Conservation (phyloP, 2,888 invertebrate genomes). For the Gryllus longicercus region DNA sequence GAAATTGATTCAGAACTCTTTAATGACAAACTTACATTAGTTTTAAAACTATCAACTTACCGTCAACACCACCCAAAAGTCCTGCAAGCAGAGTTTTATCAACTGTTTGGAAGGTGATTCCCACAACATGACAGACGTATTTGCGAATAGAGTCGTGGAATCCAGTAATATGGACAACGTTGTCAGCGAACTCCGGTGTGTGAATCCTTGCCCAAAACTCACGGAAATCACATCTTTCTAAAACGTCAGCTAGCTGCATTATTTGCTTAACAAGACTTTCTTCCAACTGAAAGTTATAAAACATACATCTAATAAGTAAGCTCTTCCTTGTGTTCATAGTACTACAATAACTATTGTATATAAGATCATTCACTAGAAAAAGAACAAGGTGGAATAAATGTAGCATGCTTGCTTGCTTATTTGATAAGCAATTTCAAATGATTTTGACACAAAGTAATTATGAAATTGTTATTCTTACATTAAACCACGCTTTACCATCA, state of each 20-base stretch:
- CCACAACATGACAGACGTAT: conserved; percentile 95
- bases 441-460: no score
- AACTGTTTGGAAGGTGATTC: conserved; percentile 94
- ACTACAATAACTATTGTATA: no score
- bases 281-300: conserved; percentile 57
- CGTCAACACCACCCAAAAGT: conserved; percentile 85
- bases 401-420: no score
- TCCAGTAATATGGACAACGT: conserved; percentile 76
- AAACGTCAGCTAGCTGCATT: conserved; percentile 80
- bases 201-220: conserved; percentile 82
- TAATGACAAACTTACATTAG: no score
- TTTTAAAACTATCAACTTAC: conserved; percentile 49
- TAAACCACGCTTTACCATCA: no score
- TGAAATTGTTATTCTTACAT: no score
- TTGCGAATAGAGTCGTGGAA: conserved; percentile 94
- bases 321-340: no score
- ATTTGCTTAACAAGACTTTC: conserved; percentile 85
- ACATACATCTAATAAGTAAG: no score
- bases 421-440: no score
- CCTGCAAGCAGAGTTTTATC: conserved; percentile 75
- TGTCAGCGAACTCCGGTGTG: conserved; percentile 60
- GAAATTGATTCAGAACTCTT: no score
- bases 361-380: no score
- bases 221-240: conserved; percentile 91
- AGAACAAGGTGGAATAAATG: no score